Evolutionary conservation across 1,140 invertebrate species (phyloP), one percentile per base, ranked within the genome.

Genomic region (Magallana ariakensis): DNA sequence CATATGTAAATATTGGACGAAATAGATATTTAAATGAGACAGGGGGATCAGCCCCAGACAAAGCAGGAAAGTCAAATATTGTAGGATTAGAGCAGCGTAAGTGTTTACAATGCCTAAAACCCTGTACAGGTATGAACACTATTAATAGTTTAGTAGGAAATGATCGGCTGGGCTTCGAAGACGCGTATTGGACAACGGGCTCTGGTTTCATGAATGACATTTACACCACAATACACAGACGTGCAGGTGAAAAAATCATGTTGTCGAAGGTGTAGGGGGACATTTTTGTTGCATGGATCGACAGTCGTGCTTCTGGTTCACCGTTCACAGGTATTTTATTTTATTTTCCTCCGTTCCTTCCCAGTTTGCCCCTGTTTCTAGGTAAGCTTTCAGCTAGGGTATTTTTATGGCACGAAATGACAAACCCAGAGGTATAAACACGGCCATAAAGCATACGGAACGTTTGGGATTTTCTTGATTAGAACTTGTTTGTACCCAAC

Each of bases 1-100:
- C 33, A 75, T 26, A 75, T 75, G 66, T 75, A 75, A 75, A 75
- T 75, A 75, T 75, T 75, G 66, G 66, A 11, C 22, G 66, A 75
- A 75, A 75, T 75, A 75, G 66, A 75, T 75, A 75, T 75, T 75
- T 75, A 75, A 75, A 75, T 75, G 66, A 75, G 66, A 75, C 10
- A 75, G 22, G 66, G 5, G 66, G 66, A 75, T 75, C 22, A 26
- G 33, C 22, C 22, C 22, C 66, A 75, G 22, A 75, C 66, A 75
- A 75, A 75, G 66, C 22, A 26, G 10, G 66, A 75, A 75, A 75
- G 66, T 75, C 66, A 75, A 75, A 75, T 75, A 75, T 75, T 75
- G 66, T 75, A 26, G 66, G 66, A 75, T 75, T 75, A 75, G 19
- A 75, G 22, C 66, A 75, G 66, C 66, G 66, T 26, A 75, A 75